These are phyloP conservation scores for Limnephilus lunatus DNA, from an alignment of 2,888 invertebrate genomes.

Conservation along the genomic window DNA sequence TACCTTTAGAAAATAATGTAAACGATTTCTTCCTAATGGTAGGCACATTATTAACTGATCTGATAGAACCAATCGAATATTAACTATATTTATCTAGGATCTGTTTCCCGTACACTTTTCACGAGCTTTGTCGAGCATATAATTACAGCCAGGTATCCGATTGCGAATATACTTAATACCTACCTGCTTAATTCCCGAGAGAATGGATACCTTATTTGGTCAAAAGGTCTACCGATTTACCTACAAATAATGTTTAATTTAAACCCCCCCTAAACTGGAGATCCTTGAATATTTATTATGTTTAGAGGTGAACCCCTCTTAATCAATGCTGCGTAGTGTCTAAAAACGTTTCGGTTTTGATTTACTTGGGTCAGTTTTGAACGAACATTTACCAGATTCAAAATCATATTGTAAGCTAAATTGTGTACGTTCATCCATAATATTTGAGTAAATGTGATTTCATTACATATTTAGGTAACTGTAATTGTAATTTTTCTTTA, in stretches of 20 bases:
- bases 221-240: neutral
- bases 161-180: neutral
- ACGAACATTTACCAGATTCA: neutral
- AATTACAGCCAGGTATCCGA: neutral
- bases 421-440: neutral
- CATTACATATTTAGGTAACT: no score
- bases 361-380: neutral
- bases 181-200: neutral
- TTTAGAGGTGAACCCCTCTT: neutral
- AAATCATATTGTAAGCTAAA: neutral
- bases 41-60: no score
- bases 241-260: constrained; percentile 2
- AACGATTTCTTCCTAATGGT: neutral
- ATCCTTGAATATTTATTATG: neutral
- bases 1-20: neutral
- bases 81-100: neutral
- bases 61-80: neutral
- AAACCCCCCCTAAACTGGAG: neutral
- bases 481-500: no score
- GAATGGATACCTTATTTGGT: neutral
- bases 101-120: neutral
- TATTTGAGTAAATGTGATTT: neutral
- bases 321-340: neutral
- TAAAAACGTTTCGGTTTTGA: neutral
- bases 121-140: neutral